A percentile compares a stretch with the other conserved stretches of the same genome.
Conservation (phyloP, 1,140 invertebrate genomes). For the Meloidogyne floridensis region DNA sequence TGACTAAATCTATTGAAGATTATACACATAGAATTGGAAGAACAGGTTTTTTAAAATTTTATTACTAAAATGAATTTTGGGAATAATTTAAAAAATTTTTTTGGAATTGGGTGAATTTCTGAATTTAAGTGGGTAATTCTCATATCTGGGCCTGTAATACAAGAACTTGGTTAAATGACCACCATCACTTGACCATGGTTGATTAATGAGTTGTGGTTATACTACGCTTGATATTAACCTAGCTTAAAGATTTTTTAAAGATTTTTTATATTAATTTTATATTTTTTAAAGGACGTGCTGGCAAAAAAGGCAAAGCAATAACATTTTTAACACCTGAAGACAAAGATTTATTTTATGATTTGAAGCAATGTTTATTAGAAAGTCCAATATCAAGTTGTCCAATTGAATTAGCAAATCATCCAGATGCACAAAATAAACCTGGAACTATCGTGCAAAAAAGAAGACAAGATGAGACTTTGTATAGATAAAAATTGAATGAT, state of each 20-base stretch:
- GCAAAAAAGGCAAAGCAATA: slow-evolving; percentile 91
- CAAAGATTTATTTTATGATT: slow-evolving; percentile 89
- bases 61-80: not conserved
- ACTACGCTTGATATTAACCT: no score
- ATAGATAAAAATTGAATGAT: slow-evolving; percentile 29
- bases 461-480: slow-evolving; percentile 78
- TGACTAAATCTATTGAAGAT: slow-evolving; percentile 95
- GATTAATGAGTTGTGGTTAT: no score
- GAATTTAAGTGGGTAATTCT: no score
- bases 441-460: slow-evolving; percentile 90
- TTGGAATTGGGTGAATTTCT: no score
- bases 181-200: no score
- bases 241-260: not conserved
- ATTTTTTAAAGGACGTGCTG: slow-evolving; percentile 79
- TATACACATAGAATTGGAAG: slow-evolving; percentile 99
- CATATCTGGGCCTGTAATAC: no score
- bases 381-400: slow-evolving; percentile 94
- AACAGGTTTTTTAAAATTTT: slow-evolving; percentile 70
- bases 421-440: slow-evolving; percentile 95
- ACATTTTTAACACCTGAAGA: slow-evolving; percentile 97
- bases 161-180: no score
- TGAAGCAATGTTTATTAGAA: slow-evolving; percentile 76
- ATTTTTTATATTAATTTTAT: not conserved
- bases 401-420: slow-evolving; percentile 93
- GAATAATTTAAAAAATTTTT: no score